Base-by-base conservation (phyloP, 2,113 vertebrate species). In the Esox niger region DNA sequence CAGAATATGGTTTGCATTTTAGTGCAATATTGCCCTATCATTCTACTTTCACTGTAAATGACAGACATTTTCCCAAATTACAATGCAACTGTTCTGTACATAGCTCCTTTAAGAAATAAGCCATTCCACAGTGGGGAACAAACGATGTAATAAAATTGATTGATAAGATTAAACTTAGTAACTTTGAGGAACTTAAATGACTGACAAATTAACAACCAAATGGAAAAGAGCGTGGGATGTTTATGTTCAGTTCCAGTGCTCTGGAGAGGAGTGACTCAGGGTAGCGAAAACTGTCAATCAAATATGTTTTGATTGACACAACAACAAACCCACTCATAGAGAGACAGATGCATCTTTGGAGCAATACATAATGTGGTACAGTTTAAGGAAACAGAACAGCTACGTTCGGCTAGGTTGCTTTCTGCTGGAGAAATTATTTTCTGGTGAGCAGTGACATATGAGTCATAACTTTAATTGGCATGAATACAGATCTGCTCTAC, bases 401-500 rank as follows among this genome's bases (percentile, higher is more conserved):
- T 43, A 17, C 38, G 13, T 43, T 43, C 38, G 17, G 38, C 38
- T 43, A 43, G n/a, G n/a, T n/a, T n/a, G n/a, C 15, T 33, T 33
- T 1, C 32, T 33, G 32, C 32, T 43, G 38, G 13, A 43, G 38
- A 43, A 43, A 43, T 43, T 17, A 76, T 57, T 32, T 74, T 78
- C 58, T n/a, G 25, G 75, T 77, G 82, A 70, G 75, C 73, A 49
- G 66, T 77, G 74, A 79, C 81, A 80, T 79, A 87, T 88, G 87
- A 88, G 73, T 91, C 86, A 91, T 54, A 29, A 2, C 69, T 77
- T 63, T 79, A 79, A 89, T 82, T 83, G 79, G 70, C 77, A 62
- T 68, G 70, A 80, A 81, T 74, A 75, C 73, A 52, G 76, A 82
- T 80, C 69, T 32, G 59, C 56, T 85, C 75, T 69, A n/a, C n/a